Evolutionary conservation across 2,888 invertebrate species (phyloP), one percentile per base, ranked within the genome.

Genomic region (Margaritifera margaritifera): DNA sequence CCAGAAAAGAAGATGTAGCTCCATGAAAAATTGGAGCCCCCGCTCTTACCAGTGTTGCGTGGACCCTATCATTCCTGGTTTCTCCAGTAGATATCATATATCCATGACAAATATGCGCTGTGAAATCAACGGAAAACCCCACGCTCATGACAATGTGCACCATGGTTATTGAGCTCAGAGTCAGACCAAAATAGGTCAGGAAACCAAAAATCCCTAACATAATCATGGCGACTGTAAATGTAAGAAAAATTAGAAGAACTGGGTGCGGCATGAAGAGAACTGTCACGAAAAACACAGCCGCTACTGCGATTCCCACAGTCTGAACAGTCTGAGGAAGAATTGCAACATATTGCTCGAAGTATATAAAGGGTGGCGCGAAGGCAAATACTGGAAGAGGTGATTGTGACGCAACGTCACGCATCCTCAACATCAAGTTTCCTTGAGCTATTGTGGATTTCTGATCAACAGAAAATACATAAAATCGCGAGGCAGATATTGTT

Each of bases 401-500:
- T 19, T 73, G 66, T 56, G 78, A 73, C 2, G 81, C 85, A 0
- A 85, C 42, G 8, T 84, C 75, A 19, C 86, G 65, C 77, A 85
- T 79, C n/a, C 66, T 57, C 42, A 78, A 51, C 84, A 87, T 86
- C 58, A 84, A 66, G 31, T 78, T 60, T 0, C 83, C 85, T 67
- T 86, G 81, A 19, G 64, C 66, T 24, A 79, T 81, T n/a, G 96
- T 96, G 64, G 96, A 95, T 65, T 94, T 94, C 57, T 97, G 95
- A 84, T 96, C 95, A 5, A 95, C 94, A 0, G 96, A 95, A 89
- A 96, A 96, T 63, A 97, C 94, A 60, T 96, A 91, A 86, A 96
- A 95, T 71, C 97, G 92, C 2, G 73, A 71, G 3, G 73, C 71
- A 11, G 59, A 51, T 8, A 75, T 75, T 50, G 31, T 61, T 15